phyloP scores from a whole-genome alignment of 2,797 vertebrate species.

The Chrysocyon brachyurus region DNA sequence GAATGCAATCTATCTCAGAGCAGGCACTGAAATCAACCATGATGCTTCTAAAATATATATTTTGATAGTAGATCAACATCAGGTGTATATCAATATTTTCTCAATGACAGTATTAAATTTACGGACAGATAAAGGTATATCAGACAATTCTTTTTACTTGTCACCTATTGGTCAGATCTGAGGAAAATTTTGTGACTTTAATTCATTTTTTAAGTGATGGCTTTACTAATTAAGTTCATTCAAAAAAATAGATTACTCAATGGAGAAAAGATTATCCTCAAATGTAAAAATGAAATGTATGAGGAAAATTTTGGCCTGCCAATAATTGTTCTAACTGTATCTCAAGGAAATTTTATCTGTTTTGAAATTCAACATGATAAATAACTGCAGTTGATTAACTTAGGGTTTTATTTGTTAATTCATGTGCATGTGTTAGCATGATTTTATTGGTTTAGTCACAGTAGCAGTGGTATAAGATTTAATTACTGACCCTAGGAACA shows the following conservation, averaged over 20 bases:
- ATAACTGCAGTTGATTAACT: slow-evolving; percentile 63
- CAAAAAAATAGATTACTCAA: slow-evolving; percentile 44
- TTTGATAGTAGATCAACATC: slow-evolving; percentile 61
- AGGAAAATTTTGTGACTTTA: slow-evolving; percentile 53
- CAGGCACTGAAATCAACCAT: slow-evolving; percentile 26
- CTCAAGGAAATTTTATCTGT: slow-evolving; percentile 57
- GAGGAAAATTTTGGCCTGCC: not conserved
- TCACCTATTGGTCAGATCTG: slow-evolving; percentile 57
- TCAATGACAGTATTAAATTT: slow-evolving; percentile 69
- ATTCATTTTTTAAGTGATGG: slow-evolving; percentile 65
- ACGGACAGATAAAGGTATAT: slow-evolving; percentile 77
- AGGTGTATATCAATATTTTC: slow-evolving; percentile 65
- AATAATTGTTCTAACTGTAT: slow-evolving; percentile 58
- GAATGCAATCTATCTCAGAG: slow-evolving; percentile 70
- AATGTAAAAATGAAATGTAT: slow-evolving; percentile 62
- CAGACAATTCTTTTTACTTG: not conserved
- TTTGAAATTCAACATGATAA: slow-evolving; percentile 50
- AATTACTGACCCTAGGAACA: slow-evolving; percentile 30
- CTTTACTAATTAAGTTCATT: slow-evolving; percentile 46
- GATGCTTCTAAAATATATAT: slow-evolving; percentile 48
- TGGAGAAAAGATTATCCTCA: not conserved
- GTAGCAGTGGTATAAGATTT: not conserved
- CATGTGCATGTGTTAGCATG: not conserved
- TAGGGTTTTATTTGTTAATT: slow-evolving; percentile 54
- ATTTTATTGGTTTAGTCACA: slow-evolving; percentile 47